phyloP scores from a whole-genome alignment of 1,140 invertebrate genomes.

The Stegodyphus mimosarum region DNA sequence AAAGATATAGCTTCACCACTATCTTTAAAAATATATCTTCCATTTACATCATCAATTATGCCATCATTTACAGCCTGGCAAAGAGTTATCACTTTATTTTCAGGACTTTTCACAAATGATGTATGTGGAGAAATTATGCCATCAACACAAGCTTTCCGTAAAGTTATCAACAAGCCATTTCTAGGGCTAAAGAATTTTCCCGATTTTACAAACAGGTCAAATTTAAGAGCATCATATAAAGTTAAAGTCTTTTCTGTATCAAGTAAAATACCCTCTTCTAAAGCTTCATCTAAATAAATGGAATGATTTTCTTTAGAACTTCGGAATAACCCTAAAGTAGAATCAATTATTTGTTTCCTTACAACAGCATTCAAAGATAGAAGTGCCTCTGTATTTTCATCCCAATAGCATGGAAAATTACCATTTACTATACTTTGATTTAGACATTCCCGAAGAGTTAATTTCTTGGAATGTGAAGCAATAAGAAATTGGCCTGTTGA shows the following conservation, averaged over 20 bases:
- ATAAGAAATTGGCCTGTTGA: conserved; percentile 84
- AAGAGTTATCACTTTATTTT: conserved; percentile 78
- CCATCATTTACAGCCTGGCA: conserved; percentile 79
- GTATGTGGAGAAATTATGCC: conserved; percentile 68
- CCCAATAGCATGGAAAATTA: conserved; percentile 82
- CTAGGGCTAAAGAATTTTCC: conserved; percentile 84
- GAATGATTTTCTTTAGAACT: conserved; percentile 71
- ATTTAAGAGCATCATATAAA: conserved; percentile 83
- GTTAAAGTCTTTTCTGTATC: conserved; percentile 80
- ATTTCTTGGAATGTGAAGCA: conserved; percentile 79
- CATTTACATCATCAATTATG: conserved; percentile 80
- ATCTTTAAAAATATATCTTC: conserved; percentile 76
- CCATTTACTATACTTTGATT: conserved; percentile 82
- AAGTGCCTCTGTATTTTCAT: conserved; percentile 77
- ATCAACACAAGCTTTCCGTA: conserved; percentile 81
- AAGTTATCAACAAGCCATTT: conserved; percentile 79
- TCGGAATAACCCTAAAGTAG: conserved; percentile 80
- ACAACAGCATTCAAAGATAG: conserved; percentile 82
- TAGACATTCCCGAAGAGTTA: conserved; percentile 87
- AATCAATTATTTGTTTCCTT: conserved; percentile 83
- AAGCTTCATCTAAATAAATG: conserved; percentile 78
- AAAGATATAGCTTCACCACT: conserved; percentile 73
- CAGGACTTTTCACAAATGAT: conserved; percentile 29
- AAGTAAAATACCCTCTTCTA: conserved; percentile 81
- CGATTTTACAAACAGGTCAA: conserved; percentile 83